These are phyloP conservation scores for Bedellia somnulentella DNA, from an alignment of 2,888 invertebrate genomes.

Conservation along the genomic window DNA sequence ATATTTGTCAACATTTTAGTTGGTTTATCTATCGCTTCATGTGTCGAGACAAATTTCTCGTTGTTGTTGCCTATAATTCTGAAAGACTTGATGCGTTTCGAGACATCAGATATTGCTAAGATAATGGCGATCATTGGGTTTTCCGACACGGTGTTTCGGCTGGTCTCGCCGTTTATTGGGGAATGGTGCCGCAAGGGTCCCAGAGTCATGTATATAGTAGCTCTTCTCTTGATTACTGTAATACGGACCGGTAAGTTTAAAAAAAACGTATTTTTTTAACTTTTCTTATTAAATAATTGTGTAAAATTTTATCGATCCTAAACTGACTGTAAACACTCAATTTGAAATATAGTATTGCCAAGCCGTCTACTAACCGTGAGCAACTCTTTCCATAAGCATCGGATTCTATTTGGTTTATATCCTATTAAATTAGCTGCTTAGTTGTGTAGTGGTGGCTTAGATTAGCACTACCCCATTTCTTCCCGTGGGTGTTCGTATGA, in stretches of 20 bases:
- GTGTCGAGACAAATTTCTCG: constrained; percentile 71
- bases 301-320: too few relatives aligned
- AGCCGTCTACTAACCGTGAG: too few relatives aligned
- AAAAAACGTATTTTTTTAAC: too few relatives aligned
- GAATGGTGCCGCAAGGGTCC: constrained; percentile 64
- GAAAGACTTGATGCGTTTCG: constrained; percentile 61
- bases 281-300: too few relatives aligned
- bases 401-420: too few relatives aligned
- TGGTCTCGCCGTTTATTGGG: constrained; percentile 67
- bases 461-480: too few relatives aligned
- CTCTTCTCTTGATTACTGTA: constrained; percentile 60
- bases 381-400: too few relatives aligned
- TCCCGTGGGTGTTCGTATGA: too few relatives aligned
- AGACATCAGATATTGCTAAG: constrained; percentile 60
- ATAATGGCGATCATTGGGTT: constrained; percentile 65
- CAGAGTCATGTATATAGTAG: constrained; percentile 65
- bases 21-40: constrained; percentile 68
- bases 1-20: constrained; percentile 68
- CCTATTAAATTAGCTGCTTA: too few relatives aligned
- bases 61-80: constrained; percentile 68
- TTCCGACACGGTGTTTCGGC: constrained; percentile 62
- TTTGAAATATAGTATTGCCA: too few relatives aligned
- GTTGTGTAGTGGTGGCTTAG: too few relatives aligned
- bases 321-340: too few relatives aligned
- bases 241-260: constrained; percentile 64